These are phyloP conservation scores for Drepana arcuata DNA, from an alignment of 1,140 invertebrate genomes.

Conservation along the genomic window DNA sequence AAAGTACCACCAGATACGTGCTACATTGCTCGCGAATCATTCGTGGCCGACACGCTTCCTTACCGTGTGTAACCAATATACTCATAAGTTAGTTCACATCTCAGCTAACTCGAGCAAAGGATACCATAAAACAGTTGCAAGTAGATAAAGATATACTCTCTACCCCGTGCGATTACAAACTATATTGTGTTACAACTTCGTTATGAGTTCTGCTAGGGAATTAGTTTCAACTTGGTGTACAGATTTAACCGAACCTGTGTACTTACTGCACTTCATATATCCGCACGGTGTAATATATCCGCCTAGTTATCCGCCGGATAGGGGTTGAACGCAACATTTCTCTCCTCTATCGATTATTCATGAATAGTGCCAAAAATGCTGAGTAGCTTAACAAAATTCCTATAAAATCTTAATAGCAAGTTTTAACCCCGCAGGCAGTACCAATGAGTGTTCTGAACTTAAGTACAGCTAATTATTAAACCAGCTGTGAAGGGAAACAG, in stretches of 20 bases:
- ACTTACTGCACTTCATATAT: not conserved
- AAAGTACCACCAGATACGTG: not conserved
- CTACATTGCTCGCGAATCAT: not conserved
- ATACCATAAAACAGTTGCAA: constrained; percentile 38
- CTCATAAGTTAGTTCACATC: not conserved
- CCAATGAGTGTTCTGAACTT: no score
- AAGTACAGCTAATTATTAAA: no score
- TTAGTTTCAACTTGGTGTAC: not conserved
- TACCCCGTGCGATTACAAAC: constrained; percentile 19
- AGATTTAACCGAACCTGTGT: not conserved
- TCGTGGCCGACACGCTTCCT: not conserved
- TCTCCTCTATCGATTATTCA: no score
- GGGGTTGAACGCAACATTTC: no score
- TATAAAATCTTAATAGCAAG: no score
- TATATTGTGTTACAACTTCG: not conserved
- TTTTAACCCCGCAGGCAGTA: no score
- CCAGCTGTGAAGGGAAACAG: no score
- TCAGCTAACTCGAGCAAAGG: constrained; percentile 22
- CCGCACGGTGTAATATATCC: not conserved
- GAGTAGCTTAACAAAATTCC: no score
- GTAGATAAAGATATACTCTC: constrained; percentile 30
- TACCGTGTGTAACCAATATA: not conserved
- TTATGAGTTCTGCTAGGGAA: not conserved
- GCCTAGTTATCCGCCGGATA: not conserved
- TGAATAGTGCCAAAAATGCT: no score